Evolutionary conservation across 2,113 vertebrate genomes (phyloP), one percentile per base, ranked within the genome.

Genomic region (Etia nguti): DNA sequence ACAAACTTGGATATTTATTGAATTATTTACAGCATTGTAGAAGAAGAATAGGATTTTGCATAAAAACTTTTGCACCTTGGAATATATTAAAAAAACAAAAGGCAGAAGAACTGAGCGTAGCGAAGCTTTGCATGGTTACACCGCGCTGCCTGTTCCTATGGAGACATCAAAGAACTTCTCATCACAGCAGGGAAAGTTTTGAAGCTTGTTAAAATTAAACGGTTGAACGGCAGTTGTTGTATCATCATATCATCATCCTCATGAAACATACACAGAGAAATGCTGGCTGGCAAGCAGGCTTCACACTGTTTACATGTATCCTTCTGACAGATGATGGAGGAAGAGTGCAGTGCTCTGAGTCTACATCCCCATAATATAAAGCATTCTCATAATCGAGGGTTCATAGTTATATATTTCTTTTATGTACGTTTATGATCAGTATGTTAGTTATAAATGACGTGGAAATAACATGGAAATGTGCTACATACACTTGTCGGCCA

Each of bases 181-280:
- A 59, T 84, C 86, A 31, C 84, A 86, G 92, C 18, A 4, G 87
- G 79, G 38, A 82, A 84, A 36, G 50, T 92, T 92, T 87, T 73
- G 82, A 91, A 77, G 87, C 85, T 57, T 86, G 68, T 83, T 84
- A 65, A 80, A 87, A 87, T 86, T 46, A 79, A 81, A 20, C 22
- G 18, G 80, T 56, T 80, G 77, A 85, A 84, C 41, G 12, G 24
- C 85, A 85, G 86, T 85, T 86, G 86, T 91, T 91, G 81, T 93
- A 88, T 92, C 85, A 90, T 89, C 87, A 65, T 89, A 90, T 91
- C 91, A 50, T 94, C 90, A 93, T 89, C 91, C 82, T 92, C 91
- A 87, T 90, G 85, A 93, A 93, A 92, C 81, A 90, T 80, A 84
- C 36, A 91, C 26, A n/a, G 11, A 60, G 48, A 73, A 75, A 86